phyloP scores from a whole-genome alignment of 1,140 invertebrate genomes.

The Sitodiplosis mosellana region DNA sequence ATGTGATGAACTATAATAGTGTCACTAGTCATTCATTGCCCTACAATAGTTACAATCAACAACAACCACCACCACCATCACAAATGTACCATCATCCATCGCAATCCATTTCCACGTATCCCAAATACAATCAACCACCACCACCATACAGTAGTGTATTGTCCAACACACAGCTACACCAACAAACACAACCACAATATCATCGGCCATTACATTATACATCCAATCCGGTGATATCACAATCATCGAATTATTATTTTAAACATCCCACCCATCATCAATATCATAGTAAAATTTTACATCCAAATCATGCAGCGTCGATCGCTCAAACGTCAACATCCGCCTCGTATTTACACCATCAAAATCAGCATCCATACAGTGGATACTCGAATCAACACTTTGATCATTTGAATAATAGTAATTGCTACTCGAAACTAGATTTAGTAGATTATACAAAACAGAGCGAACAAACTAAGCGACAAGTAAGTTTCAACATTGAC shows the following conservation, averaged over 20 bases:
- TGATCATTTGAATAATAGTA: slow-evolving; percentile 6
- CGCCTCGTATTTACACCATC: slow-evolving; percentile 1
- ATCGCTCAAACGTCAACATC: neutral
- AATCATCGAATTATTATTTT: slow-evolving; percentile 8
- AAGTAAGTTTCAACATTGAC: slow-evolving; percentile 29
- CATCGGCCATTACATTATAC: slow-evolving; percentile 17
- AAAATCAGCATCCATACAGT: slow-evolving; percentile 2
- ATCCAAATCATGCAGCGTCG: neutral
- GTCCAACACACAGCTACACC: neutral
- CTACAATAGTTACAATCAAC: no score
- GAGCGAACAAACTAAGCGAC: slow-evolving; percentile 23
- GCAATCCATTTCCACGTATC: neutral
- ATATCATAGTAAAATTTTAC: neutral
- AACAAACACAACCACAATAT: neutral
- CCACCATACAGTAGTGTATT: neutral
- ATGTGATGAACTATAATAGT: no score
- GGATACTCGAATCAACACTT: slow-evolving; percentile 4
- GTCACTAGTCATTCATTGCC: no score
- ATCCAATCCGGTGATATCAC: slow-evolving; percentile 24
- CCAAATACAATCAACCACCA: neutral
- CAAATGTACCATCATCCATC: neutral
- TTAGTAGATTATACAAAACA: slow-evolving; percentile 25
- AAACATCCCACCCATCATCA: neutral
- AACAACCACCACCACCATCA: neutral
- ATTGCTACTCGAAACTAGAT: slow-evolving; percentile 26